Evolutionary conservation across 2,797 vertebrate genomes (phyloP).

Genomic region (Arctocebus calabarensis): DNA sequence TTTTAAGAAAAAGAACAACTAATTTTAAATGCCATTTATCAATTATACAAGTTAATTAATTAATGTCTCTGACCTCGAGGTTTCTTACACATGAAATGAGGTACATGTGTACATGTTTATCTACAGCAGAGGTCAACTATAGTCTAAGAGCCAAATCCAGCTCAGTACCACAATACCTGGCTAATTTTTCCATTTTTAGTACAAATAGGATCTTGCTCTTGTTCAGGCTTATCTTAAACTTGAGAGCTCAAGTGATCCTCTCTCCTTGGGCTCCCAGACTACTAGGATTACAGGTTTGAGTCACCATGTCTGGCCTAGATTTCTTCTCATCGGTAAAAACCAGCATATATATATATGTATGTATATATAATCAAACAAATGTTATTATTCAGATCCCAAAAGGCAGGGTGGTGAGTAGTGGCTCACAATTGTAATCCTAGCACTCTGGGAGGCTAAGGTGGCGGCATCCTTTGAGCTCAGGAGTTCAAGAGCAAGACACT

Average conservation of each 20-base stretch:
- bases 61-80: not conserved
- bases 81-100: not conserved
- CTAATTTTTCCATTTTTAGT: too few relatives aligned
- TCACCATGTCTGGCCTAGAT: not conserved
- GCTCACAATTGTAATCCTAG: too few relatives aligned
- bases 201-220: too few relatives aligned
- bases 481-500: too few relatives aligned
- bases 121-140: not conserved
- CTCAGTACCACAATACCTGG: not conserved
- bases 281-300: too few relatives aligned
- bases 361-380: not conserved
- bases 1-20: not conserved
- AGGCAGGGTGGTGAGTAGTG: too few relatives aligned
- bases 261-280: too few relatives aligned
- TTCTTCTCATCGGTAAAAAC: slow-evolving; percentile 11
- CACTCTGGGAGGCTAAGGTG: too few relatives aligned
- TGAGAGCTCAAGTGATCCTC: too few relatives aligned
- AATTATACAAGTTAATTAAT: slow-evolving; percentile 43
- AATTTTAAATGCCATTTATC: not conserved
- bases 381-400: not conserved
- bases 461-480: too few relatives aligned
- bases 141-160: not conserved
- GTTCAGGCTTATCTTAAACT: too few relatives aligned
- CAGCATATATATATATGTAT: not conserved
- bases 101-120: not conserved